Percentiles rank a stretch among this genome's conserved stretches.
phyloP scores from a whole-genome alignment of 30 jellyfish, hydroid and myxozoan species.

The Cassiopea xamachana region DNA sequence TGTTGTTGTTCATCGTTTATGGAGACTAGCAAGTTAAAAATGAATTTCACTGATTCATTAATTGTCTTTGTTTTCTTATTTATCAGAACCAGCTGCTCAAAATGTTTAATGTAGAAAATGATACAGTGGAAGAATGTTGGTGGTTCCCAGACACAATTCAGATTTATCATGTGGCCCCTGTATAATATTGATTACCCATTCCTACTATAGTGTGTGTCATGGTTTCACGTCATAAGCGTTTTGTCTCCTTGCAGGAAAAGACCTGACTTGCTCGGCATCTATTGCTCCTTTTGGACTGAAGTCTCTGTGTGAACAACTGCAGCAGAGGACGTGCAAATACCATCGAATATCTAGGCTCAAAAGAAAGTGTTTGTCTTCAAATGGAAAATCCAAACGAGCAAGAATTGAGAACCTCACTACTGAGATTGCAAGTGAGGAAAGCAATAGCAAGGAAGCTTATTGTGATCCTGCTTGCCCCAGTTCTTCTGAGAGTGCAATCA shows the following conservation, averaged over 20 bases:
- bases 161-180: too few species aligned
- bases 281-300: constrained; percentile 50
- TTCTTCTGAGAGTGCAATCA: background rate
- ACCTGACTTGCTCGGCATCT: constrained; percentile 70
- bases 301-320: constrained; percentile 73
- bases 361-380: constrained; percentile 44
- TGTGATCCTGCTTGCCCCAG: background rate
- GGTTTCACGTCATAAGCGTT: too few species aligned
- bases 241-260: constrained; percentile 76
- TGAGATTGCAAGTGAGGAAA: background rate
- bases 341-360: constrained; percentile 34
- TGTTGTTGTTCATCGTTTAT: too few species aligned
- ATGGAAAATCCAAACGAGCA: constrained; percentile 44
- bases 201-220: too few species aligned
- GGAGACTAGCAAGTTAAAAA: too few species aligned
- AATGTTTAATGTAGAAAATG: too few species aligned
- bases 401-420: constrained; percentile 29
- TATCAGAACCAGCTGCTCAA: too few species aligned
- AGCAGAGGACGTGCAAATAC: constrained; percentile 68
- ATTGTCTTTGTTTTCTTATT: too few species aligned
- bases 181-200: too few species aligned
- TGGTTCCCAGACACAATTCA: too few species aligned
- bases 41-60: too few species aligned
- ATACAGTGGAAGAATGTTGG: too few species aligned
- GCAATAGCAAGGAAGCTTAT: background rate